Conservation (phyloP, 2,888 invertebrate genomes). For the Polyommatus iphigenia region DNA sequence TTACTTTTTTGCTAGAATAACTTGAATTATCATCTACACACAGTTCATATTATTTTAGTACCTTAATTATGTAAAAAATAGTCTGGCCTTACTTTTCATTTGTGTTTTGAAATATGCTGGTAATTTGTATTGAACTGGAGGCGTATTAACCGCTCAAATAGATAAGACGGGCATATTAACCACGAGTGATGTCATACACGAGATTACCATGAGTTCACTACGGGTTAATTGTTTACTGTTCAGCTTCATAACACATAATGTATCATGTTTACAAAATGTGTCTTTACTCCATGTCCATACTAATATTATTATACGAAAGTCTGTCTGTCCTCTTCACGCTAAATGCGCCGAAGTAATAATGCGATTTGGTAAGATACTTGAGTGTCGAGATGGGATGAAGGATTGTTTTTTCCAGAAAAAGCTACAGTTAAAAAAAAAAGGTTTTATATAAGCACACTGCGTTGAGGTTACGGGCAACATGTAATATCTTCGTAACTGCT, state of each 20-base stretch:
- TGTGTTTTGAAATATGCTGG: background rate
- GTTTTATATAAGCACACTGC: too few relatives aligned
- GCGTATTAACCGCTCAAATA: background rate
- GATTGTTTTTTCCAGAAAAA: too few relatives aligned
- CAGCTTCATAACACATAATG: background rate
- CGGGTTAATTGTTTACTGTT: slow-evolving; percentile 9
- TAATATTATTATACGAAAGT: too few relatives aligned
- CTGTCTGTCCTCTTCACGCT: too few relatives aligned
- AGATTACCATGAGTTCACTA: slow-evolving; percentile 1
- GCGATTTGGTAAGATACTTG: too few relatives aligned
- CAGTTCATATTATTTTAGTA: background rate
- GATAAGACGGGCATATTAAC: background rate
- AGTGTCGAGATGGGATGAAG: too few relatives aligned
- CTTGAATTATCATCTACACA: too few relatives aligned
- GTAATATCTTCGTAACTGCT: too few relatives aligned
- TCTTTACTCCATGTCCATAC: background rate
- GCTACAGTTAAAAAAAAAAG: too few relatives aligned
- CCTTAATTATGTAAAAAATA: background rate
- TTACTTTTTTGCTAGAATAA: too few relatives aligned
- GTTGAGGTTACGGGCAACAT: too few relatives aligned
- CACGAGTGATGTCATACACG: slow-evolving; percentile 2
- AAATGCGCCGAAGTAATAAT: too few relatives aligned
- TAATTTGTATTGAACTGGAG: background rate
- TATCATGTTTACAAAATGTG: background rate
- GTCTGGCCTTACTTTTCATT: background rate